Conservation (phyloP, 23 tunicate genomes). For the Trididemnum miniatum region DNA sequence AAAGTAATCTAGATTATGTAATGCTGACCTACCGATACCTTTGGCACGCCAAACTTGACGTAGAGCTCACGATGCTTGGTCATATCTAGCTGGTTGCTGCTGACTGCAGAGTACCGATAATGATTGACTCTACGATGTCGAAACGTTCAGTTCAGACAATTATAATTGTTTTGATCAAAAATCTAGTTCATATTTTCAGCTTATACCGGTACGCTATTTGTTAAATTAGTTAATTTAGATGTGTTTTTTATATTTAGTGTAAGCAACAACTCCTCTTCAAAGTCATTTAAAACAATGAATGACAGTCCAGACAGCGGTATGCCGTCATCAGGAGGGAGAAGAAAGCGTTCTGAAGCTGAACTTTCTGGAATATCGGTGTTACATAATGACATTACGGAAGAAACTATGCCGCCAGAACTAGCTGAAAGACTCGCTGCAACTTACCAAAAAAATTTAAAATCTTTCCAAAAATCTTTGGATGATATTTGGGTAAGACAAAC, state of each 20-base stretch:
- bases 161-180: no score
- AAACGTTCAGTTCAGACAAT: no score
- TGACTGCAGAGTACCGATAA: no score
- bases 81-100: no score
- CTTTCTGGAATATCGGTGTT: background rate
- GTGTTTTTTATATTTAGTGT: background rate
- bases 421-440: constrained; percentile 41
- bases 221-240: no score
- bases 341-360: constrained; percentile 23
- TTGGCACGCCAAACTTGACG: no score
- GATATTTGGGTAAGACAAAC: constrained; percentile 58
- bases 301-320: constrained; percentile 82
- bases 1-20: no score
- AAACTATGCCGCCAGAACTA: constrained; percentile 46
- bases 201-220: no score
- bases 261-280: background rate
- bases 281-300: background rate
- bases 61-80: no score
- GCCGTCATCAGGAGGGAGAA: constrained; percentile 68
- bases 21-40: no score
- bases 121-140: no score
- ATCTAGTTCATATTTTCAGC: no score
- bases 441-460: constrained; percentile 53
- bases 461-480: constrained; percentile 54
- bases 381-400: constrained; percentile 10